Conservation (phyloP, 2,113 vertebrate species). For the western clawed frog (Xenopus tropicalis) region DNA sequence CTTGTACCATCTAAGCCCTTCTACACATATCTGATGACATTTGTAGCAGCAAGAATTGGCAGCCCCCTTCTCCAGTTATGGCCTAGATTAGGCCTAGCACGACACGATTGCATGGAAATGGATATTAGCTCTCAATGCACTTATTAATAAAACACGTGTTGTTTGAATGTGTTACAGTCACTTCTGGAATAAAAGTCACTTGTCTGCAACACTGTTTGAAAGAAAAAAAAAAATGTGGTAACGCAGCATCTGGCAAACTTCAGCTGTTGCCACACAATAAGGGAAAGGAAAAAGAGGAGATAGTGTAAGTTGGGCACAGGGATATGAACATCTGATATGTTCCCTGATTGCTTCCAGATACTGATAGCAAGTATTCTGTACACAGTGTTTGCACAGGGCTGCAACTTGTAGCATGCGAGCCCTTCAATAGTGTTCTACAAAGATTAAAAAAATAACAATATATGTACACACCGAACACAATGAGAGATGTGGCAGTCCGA, state of each 20-base stretch:
- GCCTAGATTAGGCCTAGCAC: neutral
- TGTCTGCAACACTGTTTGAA: too few relatives aligned
- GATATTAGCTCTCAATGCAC: neutral
- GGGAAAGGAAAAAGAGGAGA: neutral
- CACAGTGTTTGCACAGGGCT: slow-evolving; percentile 31
- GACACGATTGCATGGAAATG: neutral
- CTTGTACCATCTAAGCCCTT: neutral
- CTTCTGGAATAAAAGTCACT: neutral
- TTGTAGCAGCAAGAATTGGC: neutral
- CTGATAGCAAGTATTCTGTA: slow-evolving; percentile 7
- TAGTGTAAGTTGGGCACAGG: slow-evolving; percentile 6
- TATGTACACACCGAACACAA: neutral
- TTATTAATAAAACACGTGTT: too few relatives aligned
- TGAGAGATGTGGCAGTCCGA: neutral
- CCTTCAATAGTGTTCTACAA: slow-evolving; percentile 36
- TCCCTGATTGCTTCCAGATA: neutral
- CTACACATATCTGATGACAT: neutral
- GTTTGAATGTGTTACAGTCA: too few relatives aligned
- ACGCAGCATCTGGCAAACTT: too few relatives aligned
- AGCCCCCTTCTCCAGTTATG: neutral
- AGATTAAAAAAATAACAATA: slow-evolving; percentile 10
- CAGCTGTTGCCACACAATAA: neutral
- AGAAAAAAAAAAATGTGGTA: too few relatives aligned
- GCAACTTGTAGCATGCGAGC: slow-evolving; percentile 3
- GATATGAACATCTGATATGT: slow-evolving; percentile 1